Conservation (phyloP, 2,888 invertebrate genomes). For the Glyphotaelius pellucidus region DNA sequence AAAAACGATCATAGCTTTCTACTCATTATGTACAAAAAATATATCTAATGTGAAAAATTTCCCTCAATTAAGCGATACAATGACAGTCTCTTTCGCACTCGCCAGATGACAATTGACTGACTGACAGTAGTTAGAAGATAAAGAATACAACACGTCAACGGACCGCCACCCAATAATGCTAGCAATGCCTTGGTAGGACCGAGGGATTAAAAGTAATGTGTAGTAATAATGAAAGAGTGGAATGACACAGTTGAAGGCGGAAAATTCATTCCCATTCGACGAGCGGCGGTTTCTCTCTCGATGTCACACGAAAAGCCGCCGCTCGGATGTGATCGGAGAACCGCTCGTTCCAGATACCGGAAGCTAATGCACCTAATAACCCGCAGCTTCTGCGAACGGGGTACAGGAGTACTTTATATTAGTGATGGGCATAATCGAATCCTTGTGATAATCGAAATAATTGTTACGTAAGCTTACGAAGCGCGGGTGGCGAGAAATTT, state of each 20-base stretch:
- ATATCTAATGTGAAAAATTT: background rate
- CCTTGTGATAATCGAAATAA: background rate
- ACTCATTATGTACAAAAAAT: background rate
- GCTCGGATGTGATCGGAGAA: slow-evolving; percentile 13
- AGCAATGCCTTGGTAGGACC: background rate
- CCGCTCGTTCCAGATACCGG: background rate
- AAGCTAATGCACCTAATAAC: background rate
- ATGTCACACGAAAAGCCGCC: background rate
- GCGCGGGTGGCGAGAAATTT: too few relatives aligned
- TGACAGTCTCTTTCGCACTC: slow-evolving; percentile 7
- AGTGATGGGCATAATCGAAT: background rate
- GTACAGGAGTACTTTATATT: background rate
- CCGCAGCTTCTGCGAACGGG: background rate
- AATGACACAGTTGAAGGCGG: background rate
- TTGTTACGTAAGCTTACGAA: too few relatives aligned
- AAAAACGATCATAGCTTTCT: background rate
- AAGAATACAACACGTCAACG: background rate
- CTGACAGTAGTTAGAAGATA: background rate
- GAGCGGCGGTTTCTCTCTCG: background rate
- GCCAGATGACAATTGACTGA: background rate
- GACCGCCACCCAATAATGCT: background rate
- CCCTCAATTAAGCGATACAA: slow-evolving; percentile 8
- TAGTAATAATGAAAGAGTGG: background rate
- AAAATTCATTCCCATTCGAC: background rate
- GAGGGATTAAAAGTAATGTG: background rate